Percentiles rank a stretch among this genome's conserved stretches.
Conservation (phyloP, 2,113 vertebrate species). For the Stigmatopora nigra region DNA sequence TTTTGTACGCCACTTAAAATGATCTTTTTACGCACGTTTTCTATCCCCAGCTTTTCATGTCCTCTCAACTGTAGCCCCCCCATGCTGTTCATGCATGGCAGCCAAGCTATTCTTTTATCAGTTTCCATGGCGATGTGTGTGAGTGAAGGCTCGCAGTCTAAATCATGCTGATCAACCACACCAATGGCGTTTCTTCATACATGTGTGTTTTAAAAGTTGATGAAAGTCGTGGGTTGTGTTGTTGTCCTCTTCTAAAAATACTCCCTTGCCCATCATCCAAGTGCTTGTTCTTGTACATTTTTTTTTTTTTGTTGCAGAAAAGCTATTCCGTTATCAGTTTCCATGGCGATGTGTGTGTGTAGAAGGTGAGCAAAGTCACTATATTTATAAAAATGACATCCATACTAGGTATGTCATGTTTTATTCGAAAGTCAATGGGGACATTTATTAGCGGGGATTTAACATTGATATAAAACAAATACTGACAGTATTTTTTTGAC, state of each 20-base stretch:
- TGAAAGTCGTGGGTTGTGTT: conserved; percentile 3
- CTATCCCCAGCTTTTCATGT: neutral
- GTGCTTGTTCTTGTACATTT: conserved; percentile 12
- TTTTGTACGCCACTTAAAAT: too few species aligned
- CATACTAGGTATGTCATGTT: neutral
- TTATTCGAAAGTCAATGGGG: neutral
- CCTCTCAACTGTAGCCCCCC: conserved; percentile 6
- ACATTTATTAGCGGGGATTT: neutral
- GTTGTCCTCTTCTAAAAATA: conserved; percentile 4
- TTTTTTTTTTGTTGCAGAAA: conserved; percentile 25
- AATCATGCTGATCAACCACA: neutral
- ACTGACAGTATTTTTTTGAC: too few species aligned
- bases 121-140: conserved; percentile 64
- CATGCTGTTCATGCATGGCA: conserved; percentile 23
- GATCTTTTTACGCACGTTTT: neutral
- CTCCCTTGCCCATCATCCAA: conserved; percentile 20
- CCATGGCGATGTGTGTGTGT: conserved; percentile 59
- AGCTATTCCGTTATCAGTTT: conserved; percentile 66
- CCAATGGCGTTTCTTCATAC: neutral
- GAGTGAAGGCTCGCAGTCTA: conserved; percentile 22
- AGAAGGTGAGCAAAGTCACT: neutral
- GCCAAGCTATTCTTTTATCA: conserved; percentile 61
- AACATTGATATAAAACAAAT: neutral
- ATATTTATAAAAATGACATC: neutral
- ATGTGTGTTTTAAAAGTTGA: conserved; percentile 8